These are phyloP conservation scores for Cotesia typhae DNA, from an alignment of 1,140 invertebrate species.

Conservation along the genomic window DNA sequence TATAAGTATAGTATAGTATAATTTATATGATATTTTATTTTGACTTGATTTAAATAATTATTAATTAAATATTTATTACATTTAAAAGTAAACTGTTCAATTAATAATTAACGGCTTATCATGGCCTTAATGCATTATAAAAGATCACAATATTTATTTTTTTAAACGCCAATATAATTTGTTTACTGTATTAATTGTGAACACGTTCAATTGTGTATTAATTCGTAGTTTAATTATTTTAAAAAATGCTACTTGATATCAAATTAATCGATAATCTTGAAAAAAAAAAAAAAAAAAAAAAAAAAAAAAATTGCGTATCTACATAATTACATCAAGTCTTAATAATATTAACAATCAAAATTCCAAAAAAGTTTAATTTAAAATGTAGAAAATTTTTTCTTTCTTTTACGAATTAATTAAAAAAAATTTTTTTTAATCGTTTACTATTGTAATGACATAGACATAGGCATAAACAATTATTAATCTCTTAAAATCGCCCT, in stretches of 20 bases:
- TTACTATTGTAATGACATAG: constrained; percentile 20
- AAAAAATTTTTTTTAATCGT: constrained; percentile 6
- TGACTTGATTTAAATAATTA: neutral
- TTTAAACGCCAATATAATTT: constrained; percentile 1
- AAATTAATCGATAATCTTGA: constrained; percentile 6
- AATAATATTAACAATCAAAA: constrained; percentile 27
- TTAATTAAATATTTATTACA: neutral
- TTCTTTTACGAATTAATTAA: constrained; percentile 21
- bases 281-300: neutral
- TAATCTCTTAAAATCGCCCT: constrained; percentile 2
- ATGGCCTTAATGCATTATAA: constrained; percentile 13
- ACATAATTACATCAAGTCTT: constrained; percentile 40
- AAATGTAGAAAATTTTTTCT: neutral
- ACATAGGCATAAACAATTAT: constrained; percentile 9
- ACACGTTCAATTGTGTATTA: neutral
- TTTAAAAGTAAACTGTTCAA: neutral
- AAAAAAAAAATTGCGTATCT: constrained; percentile 34
- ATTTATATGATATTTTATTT: neutral
- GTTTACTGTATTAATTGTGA: too few relatives aligned
- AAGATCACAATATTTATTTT: constrained; percentile 8
- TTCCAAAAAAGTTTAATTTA: neutral
- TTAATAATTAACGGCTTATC: neutral
- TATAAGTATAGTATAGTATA: neutral
- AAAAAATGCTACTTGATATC: constrained; percentile 4
- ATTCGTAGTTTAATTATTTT: neutral